Evolutionary conservation across 1,140 invertebrate genomes (phyloP).

Genomic region (Hypsibius dujardini): DNA sequence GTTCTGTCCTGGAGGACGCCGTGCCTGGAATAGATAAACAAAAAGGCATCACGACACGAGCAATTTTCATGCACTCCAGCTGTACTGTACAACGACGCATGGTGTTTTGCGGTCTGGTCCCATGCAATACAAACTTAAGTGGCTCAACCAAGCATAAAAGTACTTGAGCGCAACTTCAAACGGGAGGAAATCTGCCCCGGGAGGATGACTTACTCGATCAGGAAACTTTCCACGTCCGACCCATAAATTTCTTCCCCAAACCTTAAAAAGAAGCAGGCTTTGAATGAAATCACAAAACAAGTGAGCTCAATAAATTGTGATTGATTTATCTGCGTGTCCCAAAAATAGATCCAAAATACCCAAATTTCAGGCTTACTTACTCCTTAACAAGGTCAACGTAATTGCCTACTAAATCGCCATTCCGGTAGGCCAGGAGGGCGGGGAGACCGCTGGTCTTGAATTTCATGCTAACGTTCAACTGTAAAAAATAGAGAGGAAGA

Average conservation of each 20-base stretch:
- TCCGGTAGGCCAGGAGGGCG: constrained; percentile 75
- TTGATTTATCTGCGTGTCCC: too few relatives aligned
- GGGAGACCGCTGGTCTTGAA: constrained; percentile 60
- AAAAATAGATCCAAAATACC: too few relatives aligned
- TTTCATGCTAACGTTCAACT: constrained; percentile 20
- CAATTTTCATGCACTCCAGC: background rate
- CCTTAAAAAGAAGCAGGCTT: too few relatives aligned
- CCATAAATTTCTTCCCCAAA: constrained; percentile 75
- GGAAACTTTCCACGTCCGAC: constrained; percentile 69
- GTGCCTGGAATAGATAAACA: constrained; percentile 27
- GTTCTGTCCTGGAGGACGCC: constrained; percentile 53
- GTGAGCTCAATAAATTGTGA: too few relatives aligned
- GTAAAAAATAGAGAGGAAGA: constrained; percentile 22
- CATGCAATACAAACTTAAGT: too few relatives aligned
- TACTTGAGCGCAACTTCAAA: too few relatives aligned
- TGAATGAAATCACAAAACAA: too few relatives aligned
- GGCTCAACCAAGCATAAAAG: too few relatives aligned
- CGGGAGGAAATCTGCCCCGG: too few relatives aligned
- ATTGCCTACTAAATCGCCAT: constrained; percentile 72
- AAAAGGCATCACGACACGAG: background rate
- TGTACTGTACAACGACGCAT: too few relatives aligned
- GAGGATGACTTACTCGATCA: constrained; percentile 46
- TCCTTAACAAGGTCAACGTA: constrained; percentile 70
- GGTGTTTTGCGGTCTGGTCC: too few relatives aligned
- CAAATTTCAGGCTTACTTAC: background rate